phyloP scores from a whole-genome alignment of 1,140 invertebrate genomes.

The Aporrectodea caliginosa region DNA sequence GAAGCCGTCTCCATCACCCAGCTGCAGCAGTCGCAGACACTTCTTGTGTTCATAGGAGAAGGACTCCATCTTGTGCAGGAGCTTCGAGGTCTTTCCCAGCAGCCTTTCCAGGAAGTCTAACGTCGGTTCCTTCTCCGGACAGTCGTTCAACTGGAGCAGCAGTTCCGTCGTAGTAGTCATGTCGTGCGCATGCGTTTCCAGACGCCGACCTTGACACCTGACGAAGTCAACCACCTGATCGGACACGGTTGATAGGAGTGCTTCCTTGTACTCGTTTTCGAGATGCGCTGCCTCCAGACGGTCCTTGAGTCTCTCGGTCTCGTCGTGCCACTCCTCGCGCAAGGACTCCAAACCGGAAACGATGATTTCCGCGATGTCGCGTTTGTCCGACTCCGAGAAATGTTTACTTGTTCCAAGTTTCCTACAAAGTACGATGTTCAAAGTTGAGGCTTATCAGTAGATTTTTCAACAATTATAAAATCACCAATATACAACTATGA shows the following conservation, averaged over 20 bases:
- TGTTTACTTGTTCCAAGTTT: neutral
- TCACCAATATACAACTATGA: too few relatives aligned
- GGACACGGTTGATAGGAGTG: neutral
- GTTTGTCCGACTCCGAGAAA: neutral
- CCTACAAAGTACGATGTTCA: too few relatives aligned
- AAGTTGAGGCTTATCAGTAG: too few relatives aligned
- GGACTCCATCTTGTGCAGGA: neutral
- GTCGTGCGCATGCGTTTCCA: neutral
- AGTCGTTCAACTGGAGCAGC: neutral
- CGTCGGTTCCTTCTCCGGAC: neutral
- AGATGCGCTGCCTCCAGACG: neutral
- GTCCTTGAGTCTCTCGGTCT: neutral
- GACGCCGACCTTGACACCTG: neutral
- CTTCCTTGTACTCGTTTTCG: neutral
- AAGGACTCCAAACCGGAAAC: neutral
- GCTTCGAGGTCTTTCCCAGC: neutral
- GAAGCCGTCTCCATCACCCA: too few relatives aligned
- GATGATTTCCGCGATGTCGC: neutral
- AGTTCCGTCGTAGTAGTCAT: neutral
- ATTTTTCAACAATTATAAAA: too few relatives aligned
- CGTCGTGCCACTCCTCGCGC: neutral
- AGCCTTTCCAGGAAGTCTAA: neutral
- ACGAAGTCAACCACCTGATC: neutral
- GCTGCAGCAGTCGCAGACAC: neutral
- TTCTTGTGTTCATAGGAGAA: neutral